These are phyloP conservation scores for Plusia festucae DNA, from an alignment of 2,888 invertebrate genomes.

Conservation along the genomic window DNA sequence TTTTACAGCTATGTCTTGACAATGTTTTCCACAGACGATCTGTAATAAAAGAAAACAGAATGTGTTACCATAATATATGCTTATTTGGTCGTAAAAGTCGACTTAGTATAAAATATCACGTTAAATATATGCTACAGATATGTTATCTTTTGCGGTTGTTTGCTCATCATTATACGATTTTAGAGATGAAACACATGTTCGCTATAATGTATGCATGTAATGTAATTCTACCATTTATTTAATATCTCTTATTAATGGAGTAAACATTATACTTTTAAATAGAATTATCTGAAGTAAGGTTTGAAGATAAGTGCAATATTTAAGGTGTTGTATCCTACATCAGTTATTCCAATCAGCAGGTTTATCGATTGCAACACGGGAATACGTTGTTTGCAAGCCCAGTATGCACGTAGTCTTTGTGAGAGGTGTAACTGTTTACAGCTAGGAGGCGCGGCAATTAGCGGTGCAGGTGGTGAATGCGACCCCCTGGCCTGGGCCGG, in stretches of 20 bases:
- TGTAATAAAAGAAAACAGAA: not conserved
- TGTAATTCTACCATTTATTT: not conserved
- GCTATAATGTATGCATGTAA: too few relatives aligned
- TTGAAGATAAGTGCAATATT: not conserved
- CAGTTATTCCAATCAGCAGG: not conserved
- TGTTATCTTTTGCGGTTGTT: not conserved
- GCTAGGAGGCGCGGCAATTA: slow-evolving; percentile 85
- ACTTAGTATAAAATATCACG: not conserved
- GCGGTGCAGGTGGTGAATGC: slow-evolving; percentile 85
- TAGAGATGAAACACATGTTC: not conserved
- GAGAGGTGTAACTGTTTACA: slow-evolving; percentile 79
- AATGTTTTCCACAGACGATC: not conserved
- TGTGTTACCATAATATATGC: not conserved
- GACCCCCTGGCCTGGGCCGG: slow-evolving; percentile 77
- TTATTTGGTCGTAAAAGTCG: not conserved
- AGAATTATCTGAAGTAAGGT: too few relatives aligned
- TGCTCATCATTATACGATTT: not conserved
- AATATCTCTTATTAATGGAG: not conserved
- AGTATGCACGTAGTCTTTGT: slow-evolving; percentile 73
- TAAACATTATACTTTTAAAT: not conserved
- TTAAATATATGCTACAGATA: not conserved
- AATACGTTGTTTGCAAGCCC: slow-evolving; percentile 54
- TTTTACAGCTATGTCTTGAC: not conserved
- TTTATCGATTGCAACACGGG: slow-evolving; percentile 15
- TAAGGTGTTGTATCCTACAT: too few relatives aligned